Percentiles rank a stretch among this genome's conserved stretches.
Evolutionary conservation across 2,888 invertebrate species (phyloP).

Genomic region (Noctua pronuba): DNA sequence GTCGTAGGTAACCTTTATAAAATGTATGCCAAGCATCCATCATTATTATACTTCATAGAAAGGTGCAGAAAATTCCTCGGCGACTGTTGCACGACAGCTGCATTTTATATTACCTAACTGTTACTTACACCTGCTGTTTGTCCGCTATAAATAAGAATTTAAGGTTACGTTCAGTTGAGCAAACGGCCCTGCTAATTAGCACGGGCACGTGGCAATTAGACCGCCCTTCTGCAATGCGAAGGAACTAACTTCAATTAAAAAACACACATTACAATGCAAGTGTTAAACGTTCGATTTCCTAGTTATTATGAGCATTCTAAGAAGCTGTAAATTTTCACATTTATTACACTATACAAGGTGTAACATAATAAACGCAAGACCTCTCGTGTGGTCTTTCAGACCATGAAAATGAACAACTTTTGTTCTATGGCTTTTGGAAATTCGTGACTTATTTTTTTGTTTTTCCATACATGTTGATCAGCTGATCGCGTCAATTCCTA

Average conservation of each 20-base stretch:
- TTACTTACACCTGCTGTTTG: slow-evolving; percentile 73
- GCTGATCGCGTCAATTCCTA: too few relatives aligned
- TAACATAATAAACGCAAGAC: too few relatives aligned
- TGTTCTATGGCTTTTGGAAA: too few relatives aligned
- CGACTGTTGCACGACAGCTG: slow-evolving; percentile 80
- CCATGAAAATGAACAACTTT: too few relatives aligned
- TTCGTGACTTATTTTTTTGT: too few relatives aligned
- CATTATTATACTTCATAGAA: slow-evolving; percentile 47
- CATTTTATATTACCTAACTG: slow-evolving; percentile 61
- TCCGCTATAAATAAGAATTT: slow-evolving; percentile 59
- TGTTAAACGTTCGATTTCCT: slow-evolving; percentile 60
- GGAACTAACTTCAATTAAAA: slow-evolving; percentile 42
- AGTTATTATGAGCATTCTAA: slow-evolving; percentile 47
- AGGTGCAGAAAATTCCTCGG: slow-evolving; percentile 61
- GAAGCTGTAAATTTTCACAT: slow-evolving; percentile 28
- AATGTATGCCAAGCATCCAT: slow-evolving; percentile 20
- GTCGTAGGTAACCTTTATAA: slow-evolving; percentile 35
- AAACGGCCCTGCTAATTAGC: slow-evolving; percentile 60
- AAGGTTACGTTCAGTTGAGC: slow-evolving; percentile 65
- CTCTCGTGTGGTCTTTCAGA: too few relatives aligned
- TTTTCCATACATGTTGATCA: too few relatives aligned
- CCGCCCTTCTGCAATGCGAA: slow-evolving; percentile 67
- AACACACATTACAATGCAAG: slow-evolving; percentile 47
- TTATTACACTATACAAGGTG: not conserved
- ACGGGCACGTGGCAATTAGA: slow-evolving; percentile 67